Base-by-base conservation (phyloP, 2,888 invertebrate species). In the Nymphalis c-album region DNA sequence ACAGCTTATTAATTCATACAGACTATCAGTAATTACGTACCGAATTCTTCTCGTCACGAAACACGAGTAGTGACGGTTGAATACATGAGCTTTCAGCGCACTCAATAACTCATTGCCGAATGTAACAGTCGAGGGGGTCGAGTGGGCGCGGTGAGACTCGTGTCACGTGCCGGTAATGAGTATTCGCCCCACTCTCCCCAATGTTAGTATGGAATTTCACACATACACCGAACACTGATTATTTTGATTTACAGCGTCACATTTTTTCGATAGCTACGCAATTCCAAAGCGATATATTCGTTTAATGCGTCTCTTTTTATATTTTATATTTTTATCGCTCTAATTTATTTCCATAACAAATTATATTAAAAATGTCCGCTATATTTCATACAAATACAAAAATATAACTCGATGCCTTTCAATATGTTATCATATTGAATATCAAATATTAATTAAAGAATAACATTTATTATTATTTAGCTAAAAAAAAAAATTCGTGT, bases 161-260 rank as follows among this genome's bases (percentile, higher is more conserved):
- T 90, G 90, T 91, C 91, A 92, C 91, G 91, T 92, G 91, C 85
- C 88, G 77, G 87, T 92, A 92, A 92, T 91, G 91, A 92, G 91
- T 89, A 79, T 78, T 77, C 86, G 69, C 75, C 85, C 85, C 83
- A 70, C 77, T 76, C 85, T 65, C 75, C 77, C 75, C 76, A 70
- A 77, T 75, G 78, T 75, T 79, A 82, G 84, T 83, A 85, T 84
- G 90, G 88, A 90, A 91, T 91, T 88, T 91, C 88, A 87, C 91
- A 90, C 91, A 87, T 89, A 85, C 84, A 80, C 77, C 78, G 80
- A 78, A 83, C 80, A 80, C 68, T 86, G 86, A 89, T 88, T 87
- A 88, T 87, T 87, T 82, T 85, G 85, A 88, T 89, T 87, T 88
- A 86, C 84, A 68, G 73, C 73, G 71, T 76, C 82, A 83, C 78